Base-by-base conservation (phyloP, 2,888 invertebrate genomes). In the Ophion costatus region DNA sequence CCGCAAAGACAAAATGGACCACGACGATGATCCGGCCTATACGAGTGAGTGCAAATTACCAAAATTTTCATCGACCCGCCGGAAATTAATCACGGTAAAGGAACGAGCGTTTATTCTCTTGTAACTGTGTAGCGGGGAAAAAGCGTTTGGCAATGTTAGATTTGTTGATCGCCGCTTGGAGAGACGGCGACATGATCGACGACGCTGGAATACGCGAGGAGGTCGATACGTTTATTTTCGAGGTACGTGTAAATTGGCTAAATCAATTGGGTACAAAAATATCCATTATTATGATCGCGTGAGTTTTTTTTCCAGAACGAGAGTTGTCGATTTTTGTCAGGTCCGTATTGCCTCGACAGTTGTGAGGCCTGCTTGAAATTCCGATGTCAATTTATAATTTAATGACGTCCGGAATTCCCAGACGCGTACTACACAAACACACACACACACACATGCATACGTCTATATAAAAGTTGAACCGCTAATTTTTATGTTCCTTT, bases 141-240 rank as follows among this genome's bases (percentile, higher is more conserved):
- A 87, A 87, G 42, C 79, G 79, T 66, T 80, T 88, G 11, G 87
- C 87, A 1, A 87, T 88, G 87, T 77, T 88, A 10, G 87, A 88
- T 66, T 82, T 88, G 20, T 70, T 88, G 59, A 87, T 87, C 38
- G 81, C 82, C 6, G 82, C 75, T 2, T 82, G 80, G 56, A 83
- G 67, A 75, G 64, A 64, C 29, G 75, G 80, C 7, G 69, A 57
- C 10, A 45, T 63, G 10, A 87, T 87, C 24, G 85, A 87, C 42
- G 86, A 87, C 29, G 57, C 69, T 11, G 87, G 87, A 9, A 87
- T 87, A 22, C 57, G 83, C 64, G 87, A 87, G 24, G 87, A 87
- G 74, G 87, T 87, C 22, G 86, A 87, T 59, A 87, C 87, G n/a
- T 87, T 87, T 67, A 84, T 87, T 63, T 87, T 87, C 71, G 87